Evolutionary conservation across 30 jellyfish, hydroid and myxozoan species (phyloP).

Genomic region (Pelagia noctiluca): DNA sequence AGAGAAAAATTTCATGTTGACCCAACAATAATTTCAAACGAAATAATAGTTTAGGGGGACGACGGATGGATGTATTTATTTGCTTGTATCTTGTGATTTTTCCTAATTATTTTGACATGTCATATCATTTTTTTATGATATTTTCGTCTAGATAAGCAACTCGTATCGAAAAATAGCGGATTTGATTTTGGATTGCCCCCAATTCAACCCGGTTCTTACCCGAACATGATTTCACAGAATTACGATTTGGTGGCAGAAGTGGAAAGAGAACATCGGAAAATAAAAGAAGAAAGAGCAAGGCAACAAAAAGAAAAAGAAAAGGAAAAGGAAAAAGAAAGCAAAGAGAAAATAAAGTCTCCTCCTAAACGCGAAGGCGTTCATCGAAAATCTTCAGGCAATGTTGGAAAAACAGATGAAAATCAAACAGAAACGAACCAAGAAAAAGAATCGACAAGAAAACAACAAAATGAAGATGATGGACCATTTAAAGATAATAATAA

Average conservation of each 20-base stretch:
- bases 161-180: background rate
- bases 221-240: slow-evolving; percentile 59
- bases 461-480: no score
- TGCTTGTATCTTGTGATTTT: no score
- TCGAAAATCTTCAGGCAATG: background rate
- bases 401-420: background rate
- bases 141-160: background rate
- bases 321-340: slow-evolving; percentile 9
- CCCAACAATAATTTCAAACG: background rate
- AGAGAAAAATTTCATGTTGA: background rate
- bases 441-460: no score
- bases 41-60: background rate
- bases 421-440: background rate
- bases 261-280: slow-evolving; percentile 61
- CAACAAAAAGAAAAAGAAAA: slow-evolving; percentile 50
- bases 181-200: slow-evolving; percentile 60
- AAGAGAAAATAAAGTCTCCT: background rate
- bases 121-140: background rate
- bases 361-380: no score
- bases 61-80: no score
- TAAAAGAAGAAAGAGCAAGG: slow-evolving; percentile 70
- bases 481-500: no score
- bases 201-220: slow-evolving; percentile 76
- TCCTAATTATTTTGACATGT: background rate
- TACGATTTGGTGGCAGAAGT: slow-evolving; percentile 70